phyloP scores from a whole-genome alignment of 2,797 vertebrate genomes.

The Falco peregrinus region DNA sequence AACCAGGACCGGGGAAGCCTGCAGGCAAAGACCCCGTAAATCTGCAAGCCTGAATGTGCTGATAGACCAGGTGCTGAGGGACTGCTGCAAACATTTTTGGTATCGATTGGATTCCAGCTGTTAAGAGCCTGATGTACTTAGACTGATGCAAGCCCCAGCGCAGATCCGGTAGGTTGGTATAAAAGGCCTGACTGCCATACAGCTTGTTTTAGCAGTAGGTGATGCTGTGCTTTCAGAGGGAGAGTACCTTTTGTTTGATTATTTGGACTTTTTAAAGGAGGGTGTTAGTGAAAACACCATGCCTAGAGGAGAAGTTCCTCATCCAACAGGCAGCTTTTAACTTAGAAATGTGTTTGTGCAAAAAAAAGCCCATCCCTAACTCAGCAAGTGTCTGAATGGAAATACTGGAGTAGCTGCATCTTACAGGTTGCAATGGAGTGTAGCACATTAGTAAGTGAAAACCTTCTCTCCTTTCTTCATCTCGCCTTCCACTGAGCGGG shows the following conservation, averaged over 20 bases:
- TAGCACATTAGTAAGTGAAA: neutral
- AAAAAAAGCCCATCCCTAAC: neutral
- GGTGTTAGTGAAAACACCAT: neutral
- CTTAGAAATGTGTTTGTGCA: neutral
- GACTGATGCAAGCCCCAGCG: neutral
- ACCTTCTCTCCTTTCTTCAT: neutral
- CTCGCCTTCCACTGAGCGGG: neutral
- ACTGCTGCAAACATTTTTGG: neutral
- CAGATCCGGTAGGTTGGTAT: neutral
- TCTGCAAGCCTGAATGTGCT: neutral
- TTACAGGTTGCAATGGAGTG: fast-evolving
- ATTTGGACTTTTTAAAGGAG: neutral
- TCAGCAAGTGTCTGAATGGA: neutral
- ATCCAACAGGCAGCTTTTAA: neutral
- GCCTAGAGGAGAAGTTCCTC: neutral
- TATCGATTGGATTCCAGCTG: neutral
- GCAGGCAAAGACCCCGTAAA: neutral
- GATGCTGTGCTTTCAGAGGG: neutral
- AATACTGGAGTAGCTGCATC: neutral
- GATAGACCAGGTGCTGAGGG: neutral
- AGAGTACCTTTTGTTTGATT: neutral
- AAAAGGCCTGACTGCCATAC: neutral
- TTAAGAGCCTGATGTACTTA: neutral
- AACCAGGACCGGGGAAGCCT: neutral
- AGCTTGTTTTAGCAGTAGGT: neutral